Evolutionary conservation across 1,140 invertebrate genomes (phyloP), one percentile per base, ranked within the genome.

Genomic region (Apis florea): DNA sequence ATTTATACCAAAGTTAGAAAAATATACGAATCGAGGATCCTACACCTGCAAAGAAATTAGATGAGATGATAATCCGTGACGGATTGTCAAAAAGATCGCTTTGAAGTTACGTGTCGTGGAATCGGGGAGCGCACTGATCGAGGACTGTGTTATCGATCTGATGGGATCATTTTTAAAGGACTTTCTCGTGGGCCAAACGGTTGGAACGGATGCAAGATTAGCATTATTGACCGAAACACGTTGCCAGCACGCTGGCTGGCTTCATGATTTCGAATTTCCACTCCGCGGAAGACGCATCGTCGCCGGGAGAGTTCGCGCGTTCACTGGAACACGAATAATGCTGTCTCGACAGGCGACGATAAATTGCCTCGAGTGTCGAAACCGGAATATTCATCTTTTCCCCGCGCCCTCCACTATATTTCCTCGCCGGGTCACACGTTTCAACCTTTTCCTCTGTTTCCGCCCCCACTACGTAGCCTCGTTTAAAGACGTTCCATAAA

Each of bases 201-300:
- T 51, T 56, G 47, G 40, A 26, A 61, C 54, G 67, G 49, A 68
- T 75, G 83, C 83, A 67, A 84, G 84, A 85, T 85, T 85, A 84
- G 83, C 83, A 85, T 84, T 85, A 83, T 85, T 85, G 76, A 74
- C 69, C 79, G 79, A 85, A 84, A 85, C 71, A 56, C 77, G 71
- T 31, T 79, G 67, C 66, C 83, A 75, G 31, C 31, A 40, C 70
- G 53, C 21, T 81, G 77, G 83, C 51, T 75, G 71, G 66, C 79
- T 85, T 85, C 78, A 84, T 84, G 75, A 84, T 83, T 67, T 80
- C 70, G 79, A 81, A 84, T 85, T 84, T 85, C 71, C 84, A 76
- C 84, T 59, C 64, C 70, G 54, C 77, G 31, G 73, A 81, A 71
- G 56, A 85, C 71, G 84, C 78, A 83, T 84, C 71, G 83, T 76